Base-by-base conservation (phyloP, 2,888 invertebrate species). In the Ernsta delagoae region DNA sequence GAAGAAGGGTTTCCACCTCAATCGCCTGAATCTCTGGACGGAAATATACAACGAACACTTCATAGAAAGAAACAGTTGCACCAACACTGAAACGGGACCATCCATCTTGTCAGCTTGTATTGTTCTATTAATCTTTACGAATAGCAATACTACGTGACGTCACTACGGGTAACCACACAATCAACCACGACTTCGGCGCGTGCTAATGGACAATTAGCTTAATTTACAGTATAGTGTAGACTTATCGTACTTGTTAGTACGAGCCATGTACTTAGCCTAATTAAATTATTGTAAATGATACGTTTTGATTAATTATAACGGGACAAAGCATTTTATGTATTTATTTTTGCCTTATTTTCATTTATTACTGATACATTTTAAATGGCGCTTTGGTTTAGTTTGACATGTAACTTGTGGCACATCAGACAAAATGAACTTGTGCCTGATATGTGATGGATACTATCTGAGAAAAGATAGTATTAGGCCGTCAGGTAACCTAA, bases 31-130 rank as follows among this genome's bases (percentile, higher is more conserved):
- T 4, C 75, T 89, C 4, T 91, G 90, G 90, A 83, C 83, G 0
- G 78, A 83, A 3, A 79, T 91, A 12, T 90, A 90, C 75, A 63
- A 80, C n/a, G 72, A 82, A 1, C 77, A 89, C 75, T 91, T 83
- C 71, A 76, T 90, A 50, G 90, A 90, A 7, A 76, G 69, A 34
- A 88, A 75, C 72, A 8, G 66, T 0, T 75, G 72, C 1, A 48
- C 56, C 5, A 43, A 41, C 1, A 48, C 56, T 6, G 39, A 41
- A 5, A 39, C 74, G 0, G 74, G 75, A 43, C 73, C 68, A 6
- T 65, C 36, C 9, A 50, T 41, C 31, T 56, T 39, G 24, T 59
- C 48, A 36, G 57, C 54, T 48, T 69, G 41, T n/a, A 34, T 69
- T 31, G 43, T 45, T 43, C 16, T 54, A 11, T 12, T 43, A 50